Percentiles rank a stretch among this genome's conserved stretches.
Conservation (phyloP, 2,888 invertebrate genomes). For the Ornithoptera priamus region DNA sequence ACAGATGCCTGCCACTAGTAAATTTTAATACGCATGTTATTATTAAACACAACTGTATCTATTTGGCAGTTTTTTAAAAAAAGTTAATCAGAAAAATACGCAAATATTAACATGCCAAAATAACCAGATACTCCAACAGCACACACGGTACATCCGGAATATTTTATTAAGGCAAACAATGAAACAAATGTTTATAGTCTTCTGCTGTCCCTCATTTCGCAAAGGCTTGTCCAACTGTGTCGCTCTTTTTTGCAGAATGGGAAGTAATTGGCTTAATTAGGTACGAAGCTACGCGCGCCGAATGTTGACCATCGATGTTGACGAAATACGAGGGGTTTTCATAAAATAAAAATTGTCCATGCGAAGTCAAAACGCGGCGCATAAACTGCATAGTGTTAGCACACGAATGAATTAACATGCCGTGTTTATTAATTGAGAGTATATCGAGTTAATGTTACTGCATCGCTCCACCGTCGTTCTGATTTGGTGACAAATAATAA, state of each 20-base stretch:
- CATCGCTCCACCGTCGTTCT: slow-evolving; percentile 11
- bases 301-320: slow-evolving; percentile 17
- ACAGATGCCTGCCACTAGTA: no score
- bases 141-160: not conserved
- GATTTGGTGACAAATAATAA: slow-evolving; percentile 31
- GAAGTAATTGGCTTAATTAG: slow-evolving; percentile 24
- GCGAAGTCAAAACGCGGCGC: slow-evolving; percentile 29
- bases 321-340: slow-evolving; percentile 5
- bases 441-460: slow-evolving; percentile 28
- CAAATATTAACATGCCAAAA: not conserved
- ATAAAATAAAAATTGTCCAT: slow-evolving; percentile 31
- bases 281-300: slow-evolving; percentile 20
- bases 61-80: no score
- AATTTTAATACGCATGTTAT: no score
- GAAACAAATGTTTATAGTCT: slow-evolving; percentile 10
- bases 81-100: no score
- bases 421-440: slow-evolving; percentile 29
- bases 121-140: not conserved
- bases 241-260: slow-evolving; percentile 12
- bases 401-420: slow-evolving; percentile 29
- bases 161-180: slow-evolving; percentile 2
- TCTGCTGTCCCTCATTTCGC: slow-evolving; percentile 5
- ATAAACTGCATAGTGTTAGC: slow-evolving; percentile 36
- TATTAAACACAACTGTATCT: no score
- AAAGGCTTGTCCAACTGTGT: slow-evolving; percentile 17